Evolutionary conservation across 1,140 invertebrate species (phyloP).

Genomic region (Eueides isabella): DNA sequence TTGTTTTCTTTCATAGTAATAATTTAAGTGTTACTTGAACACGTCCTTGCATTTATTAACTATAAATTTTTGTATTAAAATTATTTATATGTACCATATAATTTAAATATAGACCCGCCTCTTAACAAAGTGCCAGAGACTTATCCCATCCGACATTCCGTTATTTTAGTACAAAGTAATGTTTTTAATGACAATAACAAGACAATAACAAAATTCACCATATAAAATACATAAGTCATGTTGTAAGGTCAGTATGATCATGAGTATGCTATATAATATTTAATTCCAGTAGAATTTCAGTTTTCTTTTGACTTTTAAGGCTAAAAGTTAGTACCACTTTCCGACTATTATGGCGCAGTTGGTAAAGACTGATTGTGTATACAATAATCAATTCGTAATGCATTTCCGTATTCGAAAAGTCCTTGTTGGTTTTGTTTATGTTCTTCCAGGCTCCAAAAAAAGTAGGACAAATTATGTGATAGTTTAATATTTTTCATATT

Average conservation of each 20-base stretch:
- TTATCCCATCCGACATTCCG: constrained; percentile 20
- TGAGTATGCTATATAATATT: too few relatives aligned
- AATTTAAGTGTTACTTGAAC: constrained; percentile 3
- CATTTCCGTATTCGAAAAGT: too few relatives aligned
- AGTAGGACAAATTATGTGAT: too few relatives aligned
- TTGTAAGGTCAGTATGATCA: background rate
- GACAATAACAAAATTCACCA: background rate
- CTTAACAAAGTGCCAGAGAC: constrained; percentile 1
- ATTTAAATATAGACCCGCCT: background rate
- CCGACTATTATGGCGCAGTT: too few relatives aligned
- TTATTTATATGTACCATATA: background rate
- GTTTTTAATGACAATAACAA: background rate
- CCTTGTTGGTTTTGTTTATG: too few relatives aligned
- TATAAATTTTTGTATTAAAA: background rate
- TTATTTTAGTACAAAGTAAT: constrained; percentile 1
- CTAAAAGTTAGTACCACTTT: too few relatives aligned
- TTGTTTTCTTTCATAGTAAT: background rate
- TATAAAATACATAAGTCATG: background rate
- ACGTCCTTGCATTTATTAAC: constrained; percentile 20
- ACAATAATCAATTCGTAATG: too few relatives aligned
- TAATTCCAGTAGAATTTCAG: too few relatives aligned
- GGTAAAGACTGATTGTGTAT: too few relatives aligned
- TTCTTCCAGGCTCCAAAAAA: too few relatives aligned
- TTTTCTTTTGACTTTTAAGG: too few relatives aligned
- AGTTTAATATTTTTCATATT: too few relatives aligned